Percentiles rank a stretch among this genome's conserved stretches.
Conservation (phyloP, 2,797 vertebrate species). For the Gastrophryne carolinensis region DNA sequence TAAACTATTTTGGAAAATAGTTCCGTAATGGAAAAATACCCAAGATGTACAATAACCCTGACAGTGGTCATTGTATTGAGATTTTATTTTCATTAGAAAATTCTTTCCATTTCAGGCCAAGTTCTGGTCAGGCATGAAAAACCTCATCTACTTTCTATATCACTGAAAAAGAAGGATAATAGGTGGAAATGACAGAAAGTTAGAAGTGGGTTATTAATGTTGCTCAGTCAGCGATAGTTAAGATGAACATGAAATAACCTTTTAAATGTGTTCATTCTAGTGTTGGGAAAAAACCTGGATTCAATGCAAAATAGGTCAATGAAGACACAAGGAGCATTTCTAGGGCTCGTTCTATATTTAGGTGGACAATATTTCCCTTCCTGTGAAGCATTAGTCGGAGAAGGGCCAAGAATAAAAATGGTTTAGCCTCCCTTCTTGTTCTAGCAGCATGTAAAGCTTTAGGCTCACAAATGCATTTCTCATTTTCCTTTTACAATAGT, state of each 20-base stretch:
- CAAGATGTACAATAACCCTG: too few relatives aligned
- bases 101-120: slow-evolving; percentile 11
- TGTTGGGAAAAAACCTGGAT: slow-evolving; percentile 14
- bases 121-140: slow-evolving; percentile 24
- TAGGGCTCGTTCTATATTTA: slow-evolving; percentile 25
- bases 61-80: too few relatives aligned
- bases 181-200: neutral
- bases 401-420: slow-evolving; percentile 9
- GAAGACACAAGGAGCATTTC: slow-evolving; percentile 2
- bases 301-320: slow-evolving; percentile 47
- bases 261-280: slow-evolving; percentile 39
- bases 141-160: slow-evolving; percentile 11
- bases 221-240: slow-evolving; percentile 28
- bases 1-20: too few relatives aligned
- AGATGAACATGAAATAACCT: slow-evolving; percentile 30
- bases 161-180: slow-evolving; percentile 16
- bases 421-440: slow-evolving; percentile 5
- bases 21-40: too few relatives aligned
- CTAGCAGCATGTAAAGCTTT: slow-evolving; percentile 29
- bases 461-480: slow-evolving; percentile 34
- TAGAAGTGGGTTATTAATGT: slow-evolving; percentile 23
- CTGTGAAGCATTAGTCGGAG: slow-evolving; percentile 5
- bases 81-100: neutral
- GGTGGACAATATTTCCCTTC: slow-evolving; percentile 32
- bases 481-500: slow-evolving; percentile 32